phyloP scores from a whole-genome alignment of 1,140 invertebrate genomes.

The Drosophila navojoa region DNA sequence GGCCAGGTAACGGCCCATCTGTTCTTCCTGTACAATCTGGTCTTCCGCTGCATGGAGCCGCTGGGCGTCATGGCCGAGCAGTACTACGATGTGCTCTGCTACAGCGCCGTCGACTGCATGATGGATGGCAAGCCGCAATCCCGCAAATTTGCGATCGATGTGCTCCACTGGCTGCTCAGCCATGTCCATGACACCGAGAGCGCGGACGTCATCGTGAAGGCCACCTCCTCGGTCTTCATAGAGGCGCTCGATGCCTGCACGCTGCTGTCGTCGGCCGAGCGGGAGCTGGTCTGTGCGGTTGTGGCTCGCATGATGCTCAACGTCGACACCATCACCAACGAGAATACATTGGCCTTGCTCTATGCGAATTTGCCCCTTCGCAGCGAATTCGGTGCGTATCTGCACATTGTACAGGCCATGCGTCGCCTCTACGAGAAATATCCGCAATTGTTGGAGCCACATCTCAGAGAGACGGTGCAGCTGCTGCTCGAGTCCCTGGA shows the following conservation, averaged over 20 bases:
- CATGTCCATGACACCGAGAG: background rate
- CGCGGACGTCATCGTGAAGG: background rate
- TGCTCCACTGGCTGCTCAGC: constrained; percentile 5
- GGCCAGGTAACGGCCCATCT: constrained; percentile 1
- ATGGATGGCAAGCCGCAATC: background rate
- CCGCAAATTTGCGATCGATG: background rate
- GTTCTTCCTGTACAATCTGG: constrained; percentile 15
- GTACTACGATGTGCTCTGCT: constrained; percentile 31
- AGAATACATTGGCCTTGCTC: background rate
- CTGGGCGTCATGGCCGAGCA: constrained; percentile 19
- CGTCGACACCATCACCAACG: background rate
- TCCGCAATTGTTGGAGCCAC: background rate
- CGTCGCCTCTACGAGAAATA: background rate
- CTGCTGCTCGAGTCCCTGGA: constrained; percentile 5
- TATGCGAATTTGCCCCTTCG: background rate
- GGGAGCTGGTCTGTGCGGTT: constrained; percentile 6
- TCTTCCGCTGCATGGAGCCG: constrained; percentile 21
- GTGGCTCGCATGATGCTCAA: constrained; percentile 11
- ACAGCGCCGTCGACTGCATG: constrained; percentile 18
- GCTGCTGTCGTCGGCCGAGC: background rate
- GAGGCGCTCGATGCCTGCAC: background rate
- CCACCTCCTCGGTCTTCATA: background rate
- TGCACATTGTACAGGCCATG: background rate
- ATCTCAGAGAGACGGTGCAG: background rate
- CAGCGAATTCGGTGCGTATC: background rate